Evolutionary conservation across 2,888 invertebrate species (phyloP).

Genomic region (Pocota personata): DNA sequence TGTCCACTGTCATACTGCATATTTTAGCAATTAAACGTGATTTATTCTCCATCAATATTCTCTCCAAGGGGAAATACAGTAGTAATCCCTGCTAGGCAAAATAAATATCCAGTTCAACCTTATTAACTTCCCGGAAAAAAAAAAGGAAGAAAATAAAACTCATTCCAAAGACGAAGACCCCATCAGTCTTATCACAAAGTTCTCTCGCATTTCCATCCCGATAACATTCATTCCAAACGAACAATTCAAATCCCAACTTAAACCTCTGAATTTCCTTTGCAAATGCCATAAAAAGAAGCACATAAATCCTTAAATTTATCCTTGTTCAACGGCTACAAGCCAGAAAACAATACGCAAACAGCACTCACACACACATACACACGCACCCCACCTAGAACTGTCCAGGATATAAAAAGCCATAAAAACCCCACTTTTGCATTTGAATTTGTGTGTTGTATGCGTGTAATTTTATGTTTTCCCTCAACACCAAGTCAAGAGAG

Average conservation of each 20-base stretch:
- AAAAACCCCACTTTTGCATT: slow-evolving; percentile 54
- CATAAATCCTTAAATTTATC: slow-evolving; percentile 62
- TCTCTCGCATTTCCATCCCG: slow-evolving; percentile 43
- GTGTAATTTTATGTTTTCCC: slow-evolving; percentile 63
- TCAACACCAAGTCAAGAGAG: slow-evolving; percentile 6
- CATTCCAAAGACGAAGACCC: background rate
- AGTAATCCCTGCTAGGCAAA: background rate
- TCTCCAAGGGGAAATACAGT: slow-evolving; percentile 6
- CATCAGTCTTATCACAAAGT: slow-evolving; percentile 47
- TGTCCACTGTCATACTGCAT: slow-evolving; percentile 44
- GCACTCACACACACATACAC: background rate
- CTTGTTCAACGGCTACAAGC: slow-evolving; percentile 54
- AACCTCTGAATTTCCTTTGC: slow-evolving; percentile 41
- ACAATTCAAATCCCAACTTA: slow-evolving; percentile 58
- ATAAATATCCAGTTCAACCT: slow-evolving; percentile 40
- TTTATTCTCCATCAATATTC: slow-evolving; percentile 60
- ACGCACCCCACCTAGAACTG: slow-evolving; percentile 34
- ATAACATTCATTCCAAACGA: slow-evolving; percentile 37
- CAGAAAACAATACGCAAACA: slow-evolving; percentile 49
- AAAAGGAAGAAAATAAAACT: background rate
- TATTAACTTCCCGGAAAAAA: slow-evolving; percentile 24
- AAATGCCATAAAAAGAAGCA: slow-evolving; percentile 58
- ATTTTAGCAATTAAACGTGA: slow-evolving; percentile 67
- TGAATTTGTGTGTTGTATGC: slow-evolving; percentile 55
- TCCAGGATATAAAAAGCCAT: slow-evolving; percentile 60